These are phyloP conservation scores for Cephus nigrinus DNA, from an alignment of 2,888 invertebrate genomes.

Conservation along the genomic window DNA sequence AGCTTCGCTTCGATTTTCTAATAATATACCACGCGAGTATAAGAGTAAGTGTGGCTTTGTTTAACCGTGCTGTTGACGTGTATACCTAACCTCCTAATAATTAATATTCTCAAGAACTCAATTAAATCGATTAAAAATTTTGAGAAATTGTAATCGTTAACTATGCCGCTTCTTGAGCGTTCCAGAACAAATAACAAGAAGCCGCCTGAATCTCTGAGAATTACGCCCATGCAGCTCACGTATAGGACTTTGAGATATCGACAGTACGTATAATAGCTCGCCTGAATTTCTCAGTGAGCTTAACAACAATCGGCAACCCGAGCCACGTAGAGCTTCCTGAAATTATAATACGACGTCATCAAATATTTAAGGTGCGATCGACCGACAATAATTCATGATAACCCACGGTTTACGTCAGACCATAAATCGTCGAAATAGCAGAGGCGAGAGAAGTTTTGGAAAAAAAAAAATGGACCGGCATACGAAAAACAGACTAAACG, in stretches of 20 bases:
- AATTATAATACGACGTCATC: background rate
- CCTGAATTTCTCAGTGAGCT: background rate
- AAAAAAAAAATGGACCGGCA: slow-evolving; percentile 20
- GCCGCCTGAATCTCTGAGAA: background rate
- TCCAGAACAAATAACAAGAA: background rate
- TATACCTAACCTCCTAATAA: too few species aligned
- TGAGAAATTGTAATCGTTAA: background rate
- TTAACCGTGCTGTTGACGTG: too few species aligned
- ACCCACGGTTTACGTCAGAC: background rate
- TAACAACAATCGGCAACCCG: background rate
- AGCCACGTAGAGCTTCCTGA: background rate
- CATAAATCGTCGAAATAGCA: background rate
- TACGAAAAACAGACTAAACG: background rate
- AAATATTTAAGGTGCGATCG: background rate
- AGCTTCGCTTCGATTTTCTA: background rate
- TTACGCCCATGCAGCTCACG: background rate
- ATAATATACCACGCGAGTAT: too few species aligned
- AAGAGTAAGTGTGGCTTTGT: too few species aligned
- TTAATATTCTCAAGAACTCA: too few species aligned
- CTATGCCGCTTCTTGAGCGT: background rate
- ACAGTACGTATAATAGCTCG: background rate
- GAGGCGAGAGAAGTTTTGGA: slow-evolving; percentile 18
- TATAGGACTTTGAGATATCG: background rate
- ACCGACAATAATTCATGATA: background rate
- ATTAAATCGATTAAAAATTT: too few species aligned